A percentile compares a stretch with the other conserved stretches of the same genome.
phyloP scores from a whole-genome alignment of 2,888 invertebrate species.

The Drosophila leonis region DNA sequence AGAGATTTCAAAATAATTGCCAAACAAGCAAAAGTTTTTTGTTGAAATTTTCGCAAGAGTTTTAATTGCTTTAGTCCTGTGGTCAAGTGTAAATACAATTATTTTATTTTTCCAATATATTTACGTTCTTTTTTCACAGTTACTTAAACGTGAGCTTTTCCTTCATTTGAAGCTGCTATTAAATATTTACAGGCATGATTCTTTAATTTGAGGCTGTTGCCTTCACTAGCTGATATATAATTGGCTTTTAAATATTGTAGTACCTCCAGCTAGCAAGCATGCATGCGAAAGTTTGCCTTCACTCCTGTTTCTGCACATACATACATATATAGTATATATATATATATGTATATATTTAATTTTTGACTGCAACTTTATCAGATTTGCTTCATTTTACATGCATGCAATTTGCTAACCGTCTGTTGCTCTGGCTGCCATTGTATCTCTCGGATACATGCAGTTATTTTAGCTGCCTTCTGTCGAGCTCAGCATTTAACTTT shows the following conservation, averaged over 20 bases:
- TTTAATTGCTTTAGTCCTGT: constrained; percentile 36
- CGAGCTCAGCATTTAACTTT: constrained; percentile 18
- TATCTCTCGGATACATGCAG: constrained; percentile 10
- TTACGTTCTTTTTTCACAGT: neutral
- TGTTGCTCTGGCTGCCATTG: constrained; percentile 5
- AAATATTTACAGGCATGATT: constrained; percentile 6
- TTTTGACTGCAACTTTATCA: constrained; percentile 35
- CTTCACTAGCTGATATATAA: constrained; percentile 17
- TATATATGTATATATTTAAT: neutral
- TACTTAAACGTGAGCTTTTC: neutral
- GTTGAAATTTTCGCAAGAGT: constrained; percentile 7
- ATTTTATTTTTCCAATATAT: constrained; percentile 9
- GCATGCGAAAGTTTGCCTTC: constrained; percentile 1
- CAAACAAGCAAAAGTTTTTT: constrained; percentile 21
- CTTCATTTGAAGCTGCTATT: neutral
- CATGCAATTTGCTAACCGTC: constrained; percentile 10
- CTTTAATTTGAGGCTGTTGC: constrained; percentile 2
- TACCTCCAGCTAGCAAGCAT: neutral
- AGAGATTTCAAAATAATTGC: constrained; percentile 22
- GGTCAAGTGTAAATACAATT: constrained; percentile 8
- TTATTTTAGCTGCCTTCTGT: constrained; percentile 1
- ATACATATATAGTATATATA: neutral
- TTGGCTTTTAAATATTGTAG: constrained; percentile 41
- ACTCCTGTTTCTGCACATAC: neutral
- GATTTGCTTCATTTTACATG: constrained; percentile 36